These are phyloP conservation scores for Nymphalis io DNA, from an alignment of 1,140 invertebrate genomes.

Conservation along the genomic window DNA sequence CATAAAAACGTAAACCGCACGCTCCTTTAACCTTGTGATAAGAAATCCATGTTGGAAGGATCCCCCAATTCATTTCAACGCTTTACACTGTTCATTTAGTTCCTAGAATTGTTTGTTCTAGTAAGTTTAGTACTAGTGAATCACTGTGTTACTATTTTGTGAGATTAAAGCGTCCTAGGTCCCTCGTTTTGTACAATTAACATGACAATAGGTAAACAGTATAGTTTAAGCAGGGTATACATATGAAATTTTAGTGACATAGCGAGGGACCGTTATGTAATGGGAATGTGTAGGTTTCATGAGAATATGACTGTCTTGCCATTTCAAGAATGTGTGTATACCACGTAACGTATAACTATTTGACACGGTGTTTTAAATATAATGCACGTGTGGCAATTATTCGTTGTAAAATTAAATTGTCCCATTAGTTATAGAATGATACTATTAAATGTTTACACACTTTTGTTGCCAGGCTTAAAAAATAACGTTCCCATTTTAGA, in stretches of 20 bases:
- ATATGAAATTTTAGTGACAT: slow-evolving; percentile 39
- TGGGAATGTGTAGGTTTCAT: slow-evolving; percentile 25
- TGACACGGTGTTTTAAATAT: slow-evolving; percentile 14
- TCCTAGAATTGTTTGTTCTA: slow-evolving; percentile 31
- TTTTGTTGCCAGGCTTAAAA: slow-evolving; percentile 35
- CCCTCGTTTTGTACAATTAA: slow-evolving; percentile 33
- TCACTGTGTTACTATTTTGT: slow-evolving; percentile 22
- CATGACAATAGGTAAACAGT: slow-evolving; percentile 42
- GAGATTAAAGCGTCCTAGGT: slow-evolving; percentile 26
- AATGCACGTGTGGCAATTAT: slow-evolving; percentile 28
- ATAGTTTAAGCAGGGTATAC: slow-evolving; percentile 43
- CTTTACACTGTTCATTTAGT: slow-evolving; percentile 32
- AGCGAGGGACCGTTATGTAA: slow-evolving; percentile 37
- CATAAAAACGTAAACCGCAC: slow-evolving; percentile 1
- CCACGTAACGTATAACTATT: slow-evolving; percentile 5
- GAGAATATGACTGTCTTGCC: slow-evolving; percentile 27
- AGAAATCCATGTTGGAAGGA: slow-evolving; percentile 8
- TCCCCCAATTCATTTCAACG: slow-evolving; percentile 20
- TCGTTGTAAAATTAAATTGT: slow-evolving; percentile 20
- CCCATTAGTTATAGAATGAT: slow-evolving; percentile 23
- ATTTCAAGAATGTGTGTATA: slow-evolving; percentile 24
- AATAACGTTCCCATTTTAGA: slow-evolving; percentile 35
- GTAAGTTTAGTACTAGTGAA: slow-evolving; percentile 28
- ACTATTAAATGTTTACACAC: slow-evolving; percentile 28
- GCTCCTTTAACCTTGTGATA: slow-evolving; percentile 23